Percentiles rank a stretch among this genome's conserved stretches.
phyloP scores from a whole-genome alignment of 1,140 invertebrate genomes.

The Ceratina japonica region DNA sequence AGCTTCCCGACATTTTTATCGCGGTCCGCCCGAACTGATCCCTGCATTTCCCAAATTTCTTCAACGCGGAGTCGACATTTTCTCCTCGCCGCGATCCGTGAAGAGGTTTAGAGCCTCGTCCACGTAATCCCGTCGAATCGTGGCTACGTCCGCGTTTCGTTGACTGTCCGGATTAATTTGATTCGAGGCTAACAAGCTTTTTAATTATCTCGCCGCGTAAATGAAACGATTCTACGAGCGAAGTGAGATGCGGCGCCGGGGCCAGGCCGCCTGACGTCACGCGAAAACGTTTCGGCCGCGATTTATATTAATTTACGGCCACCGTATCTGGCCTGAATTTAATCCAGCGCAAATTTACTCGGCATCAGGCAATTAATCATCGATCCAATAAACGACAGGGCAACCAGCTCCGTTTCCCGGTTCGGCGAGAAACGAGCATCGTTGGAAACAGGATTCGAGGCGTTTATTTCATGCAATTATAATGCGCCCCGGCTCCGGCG shows the following conservation, averaged over 20 bases:
- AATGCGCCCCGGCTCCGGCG: background rate
- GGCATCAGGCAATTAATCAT: slow-evolving; percentile 21
- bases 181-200: slow-evolving; percentile 18
- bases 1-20: slow-evolving; percentile 12
- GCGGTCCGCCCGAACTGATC: background rate
- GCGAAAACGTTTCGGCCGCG: background rate
- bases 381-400: slow-evolving; percentile 6
- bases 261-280: slow-evolving; percentile 11
- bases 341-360: slow-evolving; percentile 15
- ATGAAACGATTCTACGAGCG: background rate
- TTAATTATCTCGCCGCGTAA: background rate
- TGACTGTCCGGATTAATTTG: background rate
- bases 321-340: slow-evolving; percentile 10
- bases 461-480: background rate
- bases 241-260: background rate
- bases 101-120: background rate
- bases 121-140: too few relatives aligned
- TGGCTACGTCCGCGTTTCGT: too few relatives aligned
- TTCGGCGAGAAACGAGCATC: background rate
- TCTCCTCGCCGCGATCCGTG: background rate
- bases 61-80: background rate
- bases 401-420: too few relatives aligned
- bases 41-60: background rate
- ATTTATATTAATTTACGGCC: slow-evolving; percentile 6
- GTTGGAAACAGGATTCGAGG: background rate